phyloP scores from a whole-genome alignment of 1,140 invertebrate species.

The Pseudobourletiella spinata region DNA sequence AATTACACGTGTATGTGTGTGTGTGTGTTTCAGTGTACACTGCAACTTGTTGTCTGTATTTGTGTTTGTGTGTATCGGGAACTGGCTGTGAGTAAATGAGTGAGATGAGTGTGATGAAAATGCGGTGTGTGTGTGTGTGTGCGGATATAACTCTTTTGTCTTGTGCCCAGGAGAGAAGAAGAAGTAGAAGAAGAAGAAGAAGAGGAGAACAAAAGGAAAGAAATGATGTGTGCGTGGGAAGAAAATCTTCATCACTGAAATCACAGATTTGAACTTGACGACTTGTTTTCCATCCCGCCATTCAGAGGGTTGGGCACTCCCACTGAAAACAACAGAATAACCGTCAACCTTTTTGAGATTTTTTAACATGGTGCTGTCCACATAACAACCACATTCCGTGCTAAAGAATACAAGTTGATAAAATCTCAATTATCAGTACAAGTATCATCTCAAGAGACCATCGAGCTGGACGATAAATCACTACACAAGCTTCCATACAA shows the following conservation, averaged over 20 bases:
- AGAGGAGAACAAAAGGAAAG: no score
- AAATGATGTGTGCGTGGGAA: no score
- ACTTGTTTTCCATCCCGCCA: conserved; percentile 20
- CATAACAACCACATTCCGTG: neutral
- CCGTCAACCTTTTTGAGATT: conserved; percentile 8
- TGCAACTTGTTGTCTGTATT: no score
- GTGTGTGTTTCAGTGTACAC: no score
- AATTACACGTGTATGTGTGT: no score
- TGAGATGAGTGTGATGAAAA: no score
- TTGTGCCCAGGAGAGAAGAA: no score
- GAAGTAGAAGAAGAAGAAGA: no score
- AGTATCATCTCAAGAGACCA: neutral
- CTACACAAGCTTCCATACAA: neutral
- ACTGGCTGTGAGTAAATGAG: no score
- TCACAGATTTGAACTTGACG: conserved; percentile 25
- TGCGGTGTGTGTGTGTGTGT: no score
- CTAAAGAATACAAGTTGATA: neutral
- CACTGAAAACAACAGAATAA: conserved; percentile 16
- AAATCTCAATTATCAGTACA: neutral
- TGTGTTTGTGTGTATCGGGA: no score
- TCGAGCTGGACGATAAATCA: neutral
- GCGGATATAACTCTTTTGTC: no score
- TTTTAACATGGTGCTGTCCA: neutral
- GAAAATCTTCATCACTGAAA: conserved; percentile 25
- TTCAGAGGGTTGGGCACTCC: conserved; percentile 21